Evolutionary conservation across 92 coral and sea anemone species (phyloP).

Genomic region (Epizoanthus stellaris): DNA sequence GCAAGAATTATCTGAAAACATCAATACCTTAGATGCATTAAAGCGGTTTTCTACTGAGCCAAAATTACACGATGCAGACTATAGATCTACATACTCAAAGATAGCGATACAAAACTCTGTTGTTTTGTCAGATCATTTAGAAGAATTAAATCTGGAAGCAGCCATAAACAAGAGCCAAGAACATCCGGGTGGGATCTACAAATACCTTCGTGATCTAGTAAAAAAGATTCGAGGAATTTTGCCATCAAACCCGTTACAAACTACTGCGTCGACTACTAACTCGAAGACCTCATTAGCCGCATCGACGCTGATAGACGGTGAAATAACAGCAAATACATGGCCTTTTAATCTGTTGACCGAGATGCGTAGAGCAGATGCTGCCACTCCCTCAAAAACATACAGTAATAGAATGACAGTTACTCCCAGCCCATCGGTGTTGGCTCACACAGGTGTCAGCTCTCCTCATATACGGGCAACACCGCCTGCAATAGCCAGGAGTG

Average conservation of each 20-base stretch:
- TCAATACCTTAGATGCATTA: neutral
- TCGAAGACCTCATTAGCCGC: neutral
- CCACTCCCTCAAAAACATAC: neutral
- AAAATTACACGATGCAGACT: neutral
- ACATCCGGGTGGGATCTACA: conserved; percentile 13
- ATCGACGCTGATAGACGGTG: neutral
- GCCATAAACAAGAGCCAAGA: neutral
- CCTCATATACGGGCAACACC: neutral
- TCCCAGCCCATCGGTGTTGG: conserved; percentile 11
- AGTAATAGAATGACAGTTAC: neutral
- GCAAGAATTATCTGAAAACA: no score
- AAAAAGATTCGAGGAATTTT: conserved; percentile 7
- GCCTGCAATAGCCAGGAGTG: neutral
- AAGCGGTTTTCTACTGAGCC: neutral
- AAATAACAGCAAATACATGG: neutral
- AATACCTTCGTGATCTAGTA: conserved; percentile 3
- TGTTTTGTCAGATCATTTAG: neutral
- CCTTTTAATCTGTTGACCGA: neutral
- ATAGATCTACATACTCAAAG: neutral
- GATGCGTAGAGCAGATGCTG: neutral
- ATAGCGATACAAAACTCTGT: neutral
- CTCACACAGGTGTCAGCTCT: neutral
- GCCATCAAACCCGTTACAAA: neutral
- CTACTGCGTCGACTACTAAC: neutral
- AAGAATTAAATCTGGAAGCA: neutral